A percentile compares a stretch with the other conserved stretches of the same genome.
These are phyloP conservation scores for Macroramphosus scolopax DNA, from an alignment of 2,797 vertebrate genomes.

Conservation along the genomic window DNA sequence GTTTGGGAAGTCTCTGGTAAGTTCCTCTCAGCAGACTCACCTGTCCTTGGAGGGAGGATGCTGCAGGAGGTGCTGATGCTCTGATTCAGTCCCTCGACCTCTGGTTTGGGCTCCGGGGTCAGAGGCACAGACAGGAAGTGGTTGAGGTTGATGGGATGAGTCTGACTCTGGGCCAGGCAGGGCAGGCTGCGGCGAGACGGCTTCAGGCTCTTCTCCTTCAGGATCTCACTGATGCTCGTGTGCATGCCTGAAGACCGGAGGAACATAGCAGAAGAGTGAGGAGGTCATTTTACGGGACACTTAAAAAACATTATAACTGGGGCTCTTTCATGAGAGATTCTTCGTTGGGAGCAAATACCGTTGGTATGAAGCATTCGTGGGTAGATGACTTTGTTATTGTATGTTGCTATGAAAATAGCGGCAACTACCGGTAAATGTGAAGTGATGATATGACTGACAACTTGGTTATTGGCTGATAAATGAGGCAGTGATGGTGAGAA, in stretches of 20 bases:
- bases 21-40: conserved; percentile 49
- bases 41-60: conserved; percentile 74
- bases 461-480: background rate
- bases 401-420: too few relatives aligned
- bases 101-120: conserved; percentile 71
- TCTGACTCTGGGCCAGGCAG: conserved; percentile 90
- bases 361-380: too few relatives aligned
- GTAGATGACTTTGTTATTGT: too few relatives aligned
- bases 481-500: background rate
- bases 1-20: conserved; percentile 2
- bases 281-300: background rate
- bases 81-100: conserved; percentile 65
- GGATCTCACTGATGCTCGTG: conserved; percentile 93
- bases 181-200: conserved; percentile 94
- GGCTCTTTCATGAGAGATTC: too few relatives aligned
- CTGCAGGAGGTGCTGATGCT: conserved; percentile 79
- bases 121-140: conserved; percentile 87
- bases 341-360: too few relatives aligned
- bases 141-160: conserved; percentile 90
- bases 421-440: too few relatives aligned
- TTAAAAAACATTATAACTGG: too few relatives aligned
- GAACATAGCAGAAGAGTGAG: background rate
- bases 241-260: conserved; percentile 85
- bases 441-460: too few relatives aligned
- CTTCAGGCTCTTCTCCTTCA: conserved; percentile 90